phyloP scores from a whole-genome alignment of 2,113 vertebrate genomes.

The Heterochromis multidens region DNA sequence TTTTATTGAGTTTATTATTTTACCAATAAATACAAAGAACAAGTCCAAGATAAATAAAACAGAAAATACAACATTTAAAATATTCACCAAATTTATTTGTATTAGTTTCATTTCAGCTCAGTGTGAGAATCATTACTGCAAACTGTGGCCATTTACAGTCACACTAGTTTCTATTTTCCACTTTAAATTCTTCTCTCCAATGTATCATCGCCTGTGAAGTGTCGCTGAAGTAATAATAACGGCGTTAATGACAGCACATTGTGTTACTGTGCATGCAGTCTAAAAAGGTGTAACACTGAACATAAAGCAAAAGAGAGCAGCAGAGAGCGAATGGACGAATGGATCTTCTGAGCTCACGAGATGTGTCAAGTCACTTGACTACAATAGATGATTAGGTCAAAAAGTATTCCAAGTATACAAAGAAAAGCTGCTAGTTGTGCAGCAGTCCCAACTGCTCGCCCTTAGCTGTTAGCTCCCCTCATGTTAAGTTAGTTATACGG shows the following conservation, averaged over 20 bases:
- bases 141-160: background rate
- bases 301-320: background rate
- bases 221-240: background rate
- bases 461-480: background rate
- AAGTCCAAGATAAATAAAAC: background rate
- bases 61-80: background rate
- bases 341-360: background rate
- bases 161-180: background rate
- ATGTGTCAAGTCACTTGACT: background rate
- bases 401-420: background rate
- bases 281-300: background rate
- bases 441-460: background rate
- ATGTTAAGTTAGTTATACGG: background rate
- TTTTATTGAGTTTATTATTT: background rate
- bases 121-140: background rate
- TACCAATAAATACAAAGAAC: background rate
- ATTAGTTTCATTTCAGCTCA: background rate
- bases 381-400: background rate
- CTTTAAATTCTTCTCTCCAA: background rate
- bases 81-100: background rate
- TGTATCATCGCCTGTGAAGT: background rate
- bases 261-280: background rate
- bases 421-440: background rate
- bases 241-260: background rate
- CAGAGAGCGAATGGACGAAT: background rate